Evolutionary conservation across 2,797 vertebrate species (phyloP).

Genomic region (Limosa lapponica): DNA sequence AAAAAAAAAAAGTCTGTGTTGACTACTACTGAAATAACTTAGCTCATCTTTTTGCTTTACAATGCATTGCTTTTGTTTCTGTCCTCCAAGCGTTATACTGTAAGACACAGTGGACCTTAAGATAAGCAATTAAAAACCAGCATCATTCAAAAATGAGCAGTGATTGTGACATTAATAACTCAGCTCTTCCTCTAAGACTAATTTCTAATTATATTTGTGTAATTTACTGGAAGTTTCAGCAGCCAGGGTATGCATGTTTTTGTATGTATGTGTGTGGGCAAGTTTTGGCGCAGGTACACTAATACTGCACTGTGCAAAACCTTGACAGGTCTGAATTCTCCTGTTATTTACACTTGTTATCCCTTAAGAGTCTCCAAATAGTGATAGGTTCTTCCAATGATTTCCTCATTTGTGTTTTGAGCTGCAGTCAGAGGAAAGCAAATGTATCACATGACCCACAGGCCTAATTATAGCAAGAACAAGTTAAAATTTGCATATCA

Average conservation of each 20-base stretch:
- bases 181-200: neutral
- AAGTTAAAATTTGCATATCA: neutral
- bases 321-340: neutral
- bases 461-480: neutral
- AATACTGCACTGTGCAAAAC: neutral
- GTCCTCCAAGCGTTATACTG: rapidly evolving
- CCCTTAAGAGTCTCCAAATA: neutral
- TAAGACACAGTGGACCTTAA: neutral
- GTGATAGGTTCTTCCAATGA: neutral
- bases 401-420: neutral
- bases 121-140: neutral
- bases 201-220: neutral
- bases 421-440: neutral
- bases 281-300: neutral
- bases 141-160: neutral
- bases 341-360: neutral
- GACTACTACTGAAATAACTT: neutral
- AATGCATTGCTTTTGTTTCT: neutral
- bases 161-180: neutral
- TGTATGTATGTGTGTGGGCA: rapidly evolving
- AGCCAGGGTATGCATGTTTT: rapidly evolving
- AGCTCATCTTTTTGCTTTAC: neutral
- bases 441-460: neutral
- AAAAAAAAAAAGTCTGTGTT: neutral
- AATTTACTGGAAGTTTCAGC: neutral